A percentile compares a stretch with the other conserved stretches of the same genome.
phyloP scores from a whole-genome alignment of 2,113 vertebrate species.

The Silurus meridionalis region DNA sequence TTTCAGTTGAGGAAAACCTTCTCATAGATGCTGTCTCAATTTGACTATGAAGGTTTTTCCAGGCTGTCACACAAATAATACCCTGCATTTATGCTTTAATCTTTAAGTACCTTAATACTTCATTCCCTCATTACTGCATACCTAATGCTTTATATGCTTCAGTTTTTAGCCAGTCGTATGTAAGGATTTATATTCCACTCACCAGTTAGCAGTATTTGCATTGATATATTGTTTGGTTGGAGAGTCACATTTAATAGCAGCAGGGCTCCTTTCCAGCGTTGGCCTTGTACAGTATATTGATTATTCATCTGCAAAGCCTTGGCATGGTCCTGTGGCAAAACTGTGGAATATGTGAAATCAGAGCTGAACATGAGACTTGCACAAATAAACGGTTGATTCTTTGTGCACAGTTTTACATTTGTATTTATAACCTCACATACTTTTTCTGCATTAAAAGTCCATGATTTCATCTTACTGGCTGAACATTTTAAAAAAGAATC shows the following conservation, averaged over 20 bases:
- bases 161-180: conserved; percentile 4
- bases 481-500: not conserved
- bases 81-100: not conserved
- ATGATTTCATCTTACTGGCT: not conserved
- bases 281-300: not conserved
- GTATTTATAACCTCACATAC: not conserved
- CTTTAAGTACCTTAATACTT: not conserved
- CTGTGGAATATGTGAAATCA: conserved; percentile 3
- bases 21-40: not conserved
- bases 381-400: not conserved
- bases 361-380: not conserved
- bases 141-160: not conserved
- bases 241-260: conserved; percentile 8
- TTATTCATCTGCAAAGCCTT: not conserved
- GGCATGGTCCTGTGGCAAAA: not conserved
- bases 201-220: conserved; percentile 26
- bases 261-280: not conserved
- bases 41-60: not conserved
- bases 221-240: not conserved
- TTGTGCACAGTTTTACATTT: not conserved
- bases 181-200: not conserved
- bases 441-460: not conserved
- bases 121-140: not conserved
- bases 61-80: not conserved
- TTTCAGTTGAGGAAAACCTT: not conserved